Conservation (phyloP, 2,113 vertebrate species). For the Prinia subflava region DNA sequence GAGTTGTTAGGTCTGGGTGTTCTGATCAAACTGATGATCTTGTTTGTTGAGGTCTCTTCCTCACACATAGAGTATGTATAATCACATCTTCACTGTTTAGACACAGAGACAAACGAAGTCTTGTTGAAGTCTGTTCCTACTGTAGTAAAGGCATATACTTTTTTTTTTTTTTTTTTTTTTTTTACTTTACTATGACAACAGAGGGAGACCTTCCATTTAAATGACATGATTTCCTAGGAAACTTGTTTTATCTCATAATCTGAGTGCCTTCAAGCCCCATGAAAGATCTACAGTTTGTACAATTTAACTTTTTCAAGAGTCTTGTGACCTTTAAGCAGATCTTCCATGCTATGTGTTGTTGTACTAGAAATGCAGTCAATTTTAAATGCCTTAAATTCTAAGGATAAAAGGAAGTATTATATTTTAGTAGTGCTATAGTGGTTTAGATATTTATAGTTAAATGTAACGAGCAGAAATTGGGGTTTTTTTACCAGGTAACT, state of each 20-base stretch:
- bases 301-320: not conserved
- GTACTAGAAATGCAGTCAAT: not conserved
- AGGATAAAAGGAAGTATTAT: not conserved
- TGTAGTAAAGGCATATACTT: not conserved
- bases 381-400: not conserved
- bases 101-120: not conserved
- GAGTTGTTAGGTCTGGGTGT: fast-evolving
- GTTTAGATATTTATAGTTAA: not conserved
- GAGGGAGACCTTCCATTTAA: not conserved
- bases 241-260: not conserved
- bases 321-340: not conserved
- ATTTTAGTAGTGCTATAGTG: not conserved
- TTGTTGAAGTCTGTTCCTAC: not conserved
- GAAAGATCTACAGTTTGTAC: not conserved
- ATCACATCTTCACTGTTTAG: not conserved
- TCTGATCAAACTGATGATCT: not conserved
- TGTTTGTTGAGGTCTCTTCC: not conserved
- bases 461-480: not conserved
- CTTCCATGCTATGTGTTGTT: not conserved
- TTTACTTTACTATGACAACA: not conserved
- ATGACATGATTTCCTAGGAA: not conserved
- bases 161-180: not conserved
- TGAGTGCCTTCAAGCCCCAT: not conserved
- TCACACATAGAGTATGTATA: not conserved
- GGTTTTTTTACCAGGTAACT: not conserved